These are phyloP conservation scores for Ips nitidus DNA, from an alignment of 1,140 invertebrate genomes.

Conservation along the genomic window DNA sequence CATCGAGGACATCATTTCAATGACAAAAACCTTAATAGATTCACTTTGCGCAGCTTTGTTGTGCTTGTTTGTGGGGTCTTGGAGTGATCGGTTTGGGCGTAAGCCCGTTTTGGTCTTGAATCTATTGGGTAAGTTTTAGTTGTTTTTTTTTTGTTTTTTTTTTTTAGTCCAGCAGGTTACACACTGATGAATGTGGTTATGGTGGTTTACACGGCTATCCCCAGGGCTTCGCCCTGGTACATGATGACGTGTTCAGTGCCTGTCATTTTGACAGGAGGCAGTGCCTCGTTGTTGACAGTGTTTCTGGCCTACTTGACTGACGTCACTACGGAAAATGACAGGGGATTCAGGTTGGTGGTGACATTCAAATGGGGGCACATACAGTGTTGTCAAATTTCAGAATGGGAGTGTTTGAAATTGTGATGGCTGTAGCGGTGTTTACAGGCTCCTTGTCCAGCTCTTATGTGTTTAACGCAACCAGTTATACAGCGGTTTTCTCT, in stretches of 20 bases:
- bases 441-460: conserved; percentile 61
- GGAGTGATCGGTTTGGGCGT: conserved; percentile 72
- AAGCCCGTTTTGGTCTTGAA: conserved; percentile 62
- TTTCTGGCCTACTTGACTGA: conserved; percentile 40
- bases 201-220: conserved; percentile 33
- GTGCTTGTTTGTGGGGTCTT: conserved; percentile 68
- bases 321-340: conserved; percentile 33
- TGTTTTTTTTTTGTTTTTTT: not conserved
- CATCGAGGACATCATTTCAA: conserved; percentile 60
- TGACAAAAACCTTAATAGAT: conserved; percentile 60
- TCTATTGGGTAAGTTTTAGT: conserved; percentile 9
- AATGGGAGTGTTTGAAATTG: conserved; percentile 63
- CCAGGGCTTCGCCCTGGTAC: conserved; percentile 44
- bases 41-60: conserved; percentile 63
- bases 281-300: conserved; percentile 38
- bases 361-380: not conserved
- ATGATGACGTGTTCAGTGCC: conserved; percentile 36
- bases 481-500: conserved; percentile 54
- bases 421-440: conserved; percentile 59
- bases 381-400: conserved; percentile 44
- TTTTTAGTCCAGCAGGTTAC: conserved; percentile 24
- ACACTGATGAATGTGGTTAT: conserved; percentile 29
- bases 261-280: conserved; percentile 40
- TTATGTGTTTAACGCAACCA: conserved; percentile 54
- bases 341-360: conserved; percentile 35